Conservation (phyloP, 2,888 invertebrate species). For the Colletes collaris region DNA sequence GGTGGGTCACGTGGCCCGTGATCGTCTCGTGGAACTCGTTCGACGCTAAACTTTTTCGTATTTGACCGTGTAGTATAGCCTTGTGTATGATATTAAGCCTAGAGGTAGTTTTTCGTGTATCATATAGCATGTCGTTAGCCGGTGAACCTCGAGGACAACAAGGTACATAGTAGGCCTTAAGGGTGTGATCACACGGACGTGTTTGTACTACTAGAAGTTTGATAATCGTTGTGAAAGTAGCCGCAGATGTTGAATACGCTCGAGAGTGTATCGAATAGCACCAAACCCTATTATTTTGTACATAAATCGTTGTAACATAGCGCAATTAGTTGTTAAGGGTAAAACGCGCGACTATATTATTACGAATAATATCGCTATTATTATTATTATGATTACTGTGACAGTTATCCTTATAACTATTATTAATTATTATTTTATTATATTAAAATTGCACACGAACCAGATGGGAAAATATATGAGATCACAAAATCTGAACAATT, state of each 20-base stretch:
- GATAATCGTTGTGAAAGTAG: slow-evolving; percentile 78
- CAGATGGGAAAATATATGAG: slow-evolving; percentile 76
- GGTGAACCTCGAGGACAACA: slow-evolving; percentile 24
- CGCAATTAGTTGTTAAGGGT: slow-evolving; percentile 55
- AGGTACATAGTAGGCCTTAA: slow-evolving; percentile 39
- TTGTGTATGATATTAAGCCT: slow-evolving; percentile 61
- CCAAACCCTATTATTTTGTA: slow-evolving; percentile 75
- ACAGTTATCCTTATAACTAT: slow-evolving; percentile 70
- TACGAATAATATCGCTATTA: slow-evolving; percentile 69
- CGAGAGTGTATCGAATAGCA: slow-evolving; percentile 40
- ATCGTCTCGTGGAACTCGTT: slow-evolving; percentile 10
- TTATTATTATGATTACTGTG: slow-evolving; percentile 67
- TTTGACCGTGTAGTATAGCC: slow-evolving; percentile 64
- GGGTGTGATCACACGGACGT: slow-evolving; percentile 33
- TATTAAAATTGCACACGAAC: slow-evolving; percentile 78
- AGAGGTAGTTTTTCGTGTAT: slow-evolving; percentile 62
- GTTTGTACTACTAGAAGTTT: slow-evolving; percentile 74
- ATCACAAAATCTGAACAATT: slow-evolving; percentile 65
- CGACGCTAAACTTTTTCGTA: slow-evolving; percentile 55
- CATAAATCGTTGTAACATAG: slow-evolving; percentile 77
- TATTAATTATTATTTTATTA: slow-evolving; percentile 73
- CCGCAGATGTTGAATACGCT: slow-evolving; percentile 50
- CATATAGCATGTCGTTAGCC: slow-evolving; percentile 57
- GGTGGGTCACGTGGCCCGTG: slow-evolving; percentile 5
- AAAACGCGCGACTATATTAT: slow-evolving; percentile 62